A percentile compares a stretch with the other conserved stretches of the same genome.
Conservation (phyloP, 2,797 vertebrate species). For the Ctenopoma kingsleyae region DNA sequence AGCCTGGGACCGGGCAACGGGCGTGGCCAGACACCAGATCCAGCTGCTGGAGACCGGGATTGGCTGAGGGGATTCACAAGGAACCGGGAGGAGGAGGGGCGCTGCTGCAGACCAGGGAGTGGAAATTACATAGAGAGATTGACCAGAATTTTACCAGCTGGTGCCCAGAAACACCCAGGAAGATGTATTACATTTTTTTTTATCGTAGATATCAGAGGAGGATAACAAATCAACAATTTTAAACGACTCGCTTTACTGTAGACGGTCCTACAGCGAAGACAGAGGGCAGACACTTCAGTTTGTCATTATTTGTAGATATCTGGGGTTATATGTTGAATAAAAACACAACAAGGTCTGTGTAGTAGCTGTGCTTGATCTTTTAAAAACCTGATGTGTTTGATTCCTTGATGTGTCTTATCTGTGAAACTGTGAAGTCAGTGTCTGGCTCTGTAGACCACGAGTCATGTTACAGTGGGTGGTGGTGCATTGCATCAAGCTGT, state of each 20-base stretch:
- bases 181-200: constrained; percentile 6
- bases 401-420: neutral
- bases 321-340: neutral
- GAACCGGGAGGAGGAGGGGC: neutral
- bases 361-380: neutral
- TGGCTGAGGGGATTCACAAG: constrained; percentile 52
- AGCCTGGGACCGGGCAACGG: constrained; percentile 52
- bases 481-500: neutral
- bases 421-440: neutral
- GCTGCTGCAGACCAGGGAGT: constrained; percentile 45
- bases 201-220: constrained; percentile 16
- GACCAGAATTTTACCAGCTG: constrained; percentile 55
- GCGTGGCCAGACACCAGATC: constrained; percentile 43
- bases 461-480: neutral
- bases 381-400: neutral
- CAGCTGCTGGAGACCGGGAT: constrained; percentile 54
- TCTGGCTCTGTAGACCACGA: neutral
- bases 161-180: constrained; percentile 38
- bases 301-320: neutral
- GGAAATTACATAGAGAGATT: constrained; percentile 39
- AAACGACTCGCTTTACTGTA: neutral
- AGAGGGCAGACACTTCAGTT: constrained; percentile 12
- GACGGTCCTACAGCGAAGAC: constrained; percentile 6
- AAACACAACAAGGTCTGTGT: neutral
- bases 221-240: constrained; percentile 13